phyloP scores from a whole-genome alignment of 2,888 invertebrate species.

The Saturnia japonica region DNA sequence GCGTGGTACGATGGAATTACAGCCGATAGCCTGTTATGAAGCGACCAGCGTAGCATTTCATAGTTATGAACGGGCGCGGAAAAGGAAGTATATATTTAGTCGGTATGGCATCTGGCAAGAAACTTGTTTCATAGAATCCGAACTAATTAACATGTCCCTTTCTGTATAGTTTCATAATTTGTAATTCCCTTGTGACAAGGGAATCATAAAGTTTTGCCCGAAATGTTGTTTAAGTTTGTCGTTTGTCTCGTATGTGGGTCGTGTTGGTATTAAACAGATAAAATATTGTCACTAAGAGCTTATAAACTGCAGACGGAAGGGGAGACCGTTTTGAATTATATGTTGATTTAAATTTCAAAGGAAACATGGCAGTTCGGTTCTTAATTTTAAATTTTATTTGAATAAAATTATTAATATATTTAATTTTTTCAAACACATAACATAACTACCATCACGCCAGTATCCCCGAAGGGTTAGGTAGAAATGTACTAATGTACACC shows the following conservation, averaged over 20 bases:
- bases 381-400: not conserved
- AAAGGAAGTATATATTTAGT: slow-evolving; percentile 80
- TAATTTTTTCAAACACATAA: not conserved
- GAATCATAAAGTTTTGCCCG: slow-evolving; percentile 50
- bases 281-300: slow-evolving; percentile 46
- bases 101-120: slow-evolving; percentile 70
- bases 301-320: slow-evolving; percentile 42
- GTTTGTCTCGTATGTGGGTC: slow-evolving; percentile 39
- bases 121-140: slow-evolving; percentile 71
- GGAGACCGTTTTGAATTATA: slow-evolving; percentile 21
- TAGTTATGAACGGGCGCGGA: slow-evolving; percentile 75
- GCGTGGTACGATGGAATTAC: slow-evolving; percentile 60
- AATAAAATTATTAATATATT: not conserved
- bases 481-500: too few species aligned
- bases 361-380: not conserved
- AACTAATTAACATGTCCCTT: slow-evolving; percentile 74
- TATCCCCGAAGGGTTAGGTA: too few species aligned
- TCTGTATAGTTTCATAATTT: slow-evolving; percentile 66
- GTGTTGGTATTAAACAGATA: slow-evolving; percentile 42
- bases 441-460: too few species aligned
- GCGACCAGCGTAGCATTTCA: slow-evolving; percentile 71
- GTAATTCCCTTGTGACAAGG: slow-evolving; percentile 54
- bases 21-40: slow-evolving; percentile 75
- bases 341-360: slow-evolving; percentile 7
- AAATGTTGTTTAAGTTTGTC: slow-evolving; percentile 26